A percentile compares a stretch with the other conserved stretches of the same genome.
Evolutionary conservation across 2,888 invertebrate species (phyloP).

Genomic region (Tetramorium bicarinatum): DNA sequence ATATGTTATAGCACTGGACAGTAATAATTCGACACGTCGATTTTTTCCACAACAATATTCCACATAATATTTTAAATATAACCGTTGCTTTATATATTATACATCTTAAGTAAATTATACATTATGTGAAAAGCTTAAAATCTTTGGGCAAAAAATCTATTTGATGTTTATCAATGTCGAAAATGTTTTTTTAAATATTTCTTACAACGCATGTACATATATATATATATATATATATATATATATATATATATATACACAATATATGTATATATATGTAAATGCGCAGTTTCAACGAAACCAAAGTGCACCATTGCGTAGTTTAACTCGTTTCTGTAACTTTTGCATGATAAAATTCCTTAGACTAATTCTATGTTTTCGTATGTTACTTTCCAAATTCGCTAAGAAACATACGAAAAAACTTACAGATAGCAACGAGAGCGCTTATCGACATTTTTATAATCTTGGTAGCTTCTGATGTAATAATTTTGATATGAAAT

Average conservation of each 20-base stretch:
- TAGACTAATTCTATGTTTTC: slow-evolving; percentile 27
- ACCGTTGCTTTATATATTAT: slow-evolving; percentile 46
- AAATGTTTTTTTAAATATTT: slow-evolving; percentile 42
- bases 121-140: neutral
- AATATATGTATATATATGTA: neutral
- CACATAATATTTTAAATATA: slow-evolving; percentile 30
- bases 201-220: neutral
- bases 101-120: slow-evolving; percentile 32
- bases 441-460: neutral
- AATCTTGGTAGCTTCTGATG: neutral
- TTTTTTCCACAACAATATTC: slow-evolving; percentile 41
- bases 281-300: slow-evolving; percentile 67
- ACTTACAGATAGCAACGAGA: neutral
- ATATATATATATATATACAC: neutral
- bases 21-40: slow-evolving; percentile 49
- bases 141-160: neutral
- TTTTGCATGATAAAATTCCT: slow-evolving; percentile 13
- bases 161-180: slow-evolving; percentile 20
- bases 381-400: slow-evolving; percentile 25
- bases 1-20: slow-evolving; percentile 54
- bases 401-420: neutral
- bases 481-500: slow-evolving; percentile 15
- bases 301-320: slow-evolving; percentile 47
- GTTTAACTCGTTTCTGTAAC: slow-evolving; percentile 44
- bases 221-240: neutral